Percentiles rank a stretch among this genome's conserved stretches.
Evolutionary conservation across 2,888 invertebrate genomes (phyloP).

Genomic region (Hirtodrosophila trivittata): DNA sequence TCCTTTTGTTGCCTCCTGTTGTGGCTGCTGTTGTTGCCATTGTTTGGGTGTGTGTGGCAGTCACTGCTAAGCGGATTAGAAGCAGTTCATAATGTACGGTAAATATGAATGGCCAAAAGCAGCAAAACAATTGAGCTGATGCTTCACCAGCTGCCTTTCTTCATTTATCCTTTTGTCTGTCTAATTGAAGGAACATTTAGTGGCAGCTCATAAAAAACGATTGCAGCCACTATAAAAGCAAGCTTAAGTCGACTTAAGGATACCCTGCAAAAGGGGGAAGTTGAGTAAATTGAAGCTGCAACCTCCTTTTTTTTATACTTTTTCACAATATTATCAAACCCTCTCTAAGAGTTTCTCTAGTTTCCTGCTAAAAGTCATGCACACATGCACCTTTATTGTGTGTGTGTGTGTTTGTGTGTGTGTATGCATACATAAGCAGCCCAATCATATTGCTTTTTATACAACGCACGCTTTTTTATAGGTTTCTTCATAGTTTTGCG

Average conservation of each 20-base stretch:
- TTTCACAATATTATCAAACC: no score
- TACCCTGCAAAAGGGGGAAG: no score
- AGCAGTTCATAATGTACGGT: slow-evolving; percentile 65
- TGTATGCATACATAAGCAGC: slow-evolving; percentile 29
- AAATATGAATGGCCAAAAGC: slow-evolving; percentile 52
- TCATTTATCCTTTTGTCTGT: slow-evolving; percentile 30
- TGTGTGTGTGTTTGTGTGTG: not conserved
- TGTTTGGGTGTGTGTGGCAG: slow-evolving; percentile 3
- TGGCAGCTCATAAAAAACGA: slow-evolving; percentile 2
- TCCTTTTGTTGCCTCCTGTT: not conserved
- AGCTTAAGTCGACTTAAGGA: not conserved
- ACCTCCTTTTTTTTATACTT: no score
- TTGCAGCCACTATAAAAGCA: not conserved
- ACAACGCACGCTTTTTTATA: slow-evolving; percentile 27
- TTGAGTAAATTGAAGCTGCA: no score
- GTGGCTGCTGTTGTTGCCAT: slow-evolving; percentile 11
- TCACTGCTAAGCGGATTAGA: slow-evolving; percentile 65
- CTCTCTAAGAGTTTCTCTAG: no score
- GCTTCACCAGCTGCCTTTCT: slow-evolving; percentile 24
- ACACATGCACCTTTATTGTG: not conserved
- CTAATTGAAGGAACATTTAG: slow-evolving; percentile 55
- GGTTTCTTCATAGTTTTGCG: slow-evolving; percentile 12
- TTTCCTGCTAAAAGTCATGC: not conserved
- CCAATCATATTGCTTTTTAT: slow-evolving; percentile 37
- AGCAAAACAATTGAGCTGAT: slow-evolving; percentile 51